Evolutionary conservation across 2,797 vertebrate genomes (phyloP).

Genomic region (Rhabdophis nuchalis): DNA sequence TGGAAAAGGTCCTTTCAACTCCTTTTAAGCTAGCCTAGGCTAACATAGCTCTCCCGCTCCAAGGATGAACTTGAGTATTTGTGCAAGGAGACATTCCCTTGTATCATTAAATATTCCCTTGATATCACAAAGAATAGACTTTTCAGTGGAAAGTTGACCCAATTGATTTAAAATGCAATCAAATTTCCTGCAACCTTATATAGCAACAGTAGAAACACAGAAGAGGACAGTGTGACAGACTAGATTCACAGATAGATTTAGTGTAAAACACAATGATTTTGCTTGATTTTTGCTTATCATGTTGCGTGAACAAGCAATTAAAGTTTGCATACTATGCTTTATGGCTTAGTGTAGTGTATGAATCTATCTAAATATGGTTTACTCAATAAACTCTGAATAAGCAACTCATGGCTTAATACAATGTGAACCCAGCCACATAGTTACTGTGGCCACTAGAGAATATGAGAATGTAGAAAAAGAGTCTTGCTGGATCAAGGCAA

Average conservation of each 20-base stretch:
- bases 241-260: neutral
- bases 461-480: neutral
- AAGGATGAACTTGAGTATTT: neutral
- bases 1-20: neutral
- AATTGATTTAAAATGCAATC: neutral
- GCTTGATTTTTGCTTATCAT: neutral
- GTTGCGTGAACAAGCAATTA: neutral
- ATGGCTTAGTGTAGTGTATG: neutral
- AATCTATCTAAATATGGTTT: neutral
- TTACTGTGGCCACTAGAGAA: neutral
- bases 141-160: neutral
- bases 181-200: neutral
- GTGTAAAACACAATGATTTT: neutral
- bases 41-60: neutral
- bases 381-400: neutral
- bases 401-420: neutral
- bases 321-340: neutral
- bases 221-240: neutral
- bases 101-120: neutral
- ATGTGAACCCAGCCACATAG: neutral
- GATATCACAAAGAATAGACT: neutral
- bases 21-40: neutral
- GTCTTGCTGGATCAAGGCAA: neutral
- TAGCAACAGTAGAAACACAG: neutral
- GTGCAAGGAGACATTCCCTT: neutral